Base-by-base conservation (phyloP, 2,888 invertebrate genomes). In the Amphipoea lucens region DNA sequence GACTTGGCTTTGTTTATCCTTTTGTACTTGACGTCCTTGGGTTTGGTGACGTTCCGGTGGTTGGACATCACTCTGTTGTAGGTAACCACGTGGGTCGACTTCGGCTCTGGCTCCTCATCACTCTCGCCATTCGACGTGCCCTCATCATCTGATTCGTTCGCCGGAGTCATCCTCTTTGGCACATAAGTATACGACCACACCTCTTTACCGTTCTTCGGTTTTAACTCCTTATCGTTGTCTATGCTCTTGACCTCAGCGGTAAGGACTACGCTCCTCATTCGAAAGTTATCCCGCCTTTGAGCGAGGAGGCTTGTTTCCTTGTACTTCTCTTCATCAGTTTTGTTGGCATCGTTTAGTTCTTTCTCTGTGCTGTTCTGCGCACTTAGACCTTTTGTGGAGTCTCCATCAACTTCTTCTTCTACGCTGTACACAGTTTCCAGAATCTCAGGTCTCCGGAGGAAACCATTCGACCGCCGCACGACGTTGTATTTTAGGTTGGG, bases 11-110 rank as follows among this genome's bases (percentile, higher is more conserved):
- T 98, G 93, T 98, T 99, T 94, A 98, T 99, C 92, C 98, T 97
- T 94, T 98, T 98, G 96, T 98, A 99, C 95, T 99, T 99, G 57
- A 99, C 98, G 93, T 99, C 99, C 96, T 98, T 98, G 86, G 98
- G 98, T 94, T 99, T 99, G 9, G 98, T 98, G 74, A 99, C 99
- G 74, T 98, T 98, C 85, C 98, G 97, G 94, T 99, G 99, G 95
- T 98, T 99, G 69, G 98, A 98, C 98, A 99, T 99, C 79, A 99
- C 98, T 87, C 99, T 97, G 94, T 98, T 98, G 95, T 98, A 98
- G 2, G 98, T 98, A 23, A 98, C 98, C 73, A 98, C 98, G 82
- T 97, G 98, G 82, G 95, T 97, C 29, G 96, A 91, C 89, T 92
- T 94, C 4, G 92, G 94, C 71, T 95, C 95, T 2, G 93, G 95